Evolutionary conservation across 2,113 vertebrate species (phyloP), one percentile per base, ranked within the genome.

Genomic region (Ammodramus savannarum): DNA sequence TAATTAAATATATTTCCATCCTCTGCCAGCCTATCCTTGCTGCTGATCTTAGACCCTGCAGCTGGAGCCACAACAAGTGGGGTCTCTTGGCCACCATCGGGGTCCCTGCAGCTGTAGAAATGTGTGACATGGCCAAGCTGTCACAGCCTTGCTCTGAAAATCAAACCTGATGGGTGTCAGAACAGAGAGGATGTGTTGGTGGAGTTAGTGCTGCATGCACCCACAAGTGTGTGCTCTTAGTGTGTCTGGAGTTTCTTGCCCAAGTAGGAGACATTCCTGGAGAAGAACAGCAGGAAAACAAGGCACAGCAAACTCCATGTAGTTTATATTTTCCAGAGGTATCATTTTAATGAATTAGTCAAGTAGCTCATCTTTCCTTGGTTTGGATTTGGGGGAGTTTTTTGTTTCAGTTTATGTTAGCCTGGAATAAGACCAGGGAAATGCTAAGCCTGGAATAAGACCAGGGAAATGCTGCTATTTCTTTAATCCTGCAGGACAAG

Each of bases 51-150:
- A 51, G 25, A 78, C 13, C 15, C 39, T 74, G 46, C 51, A 84
- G 48, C 43, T 78, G 57, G 52, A 89, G 73, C 16, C 27, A 41
- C n/a, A 38, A 44, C 19, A 57, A 71, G n/a, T 6, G 4, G 16
- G 15, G 10, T 34, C 9, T 68, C n/a, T 44, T 22, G 39, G 36
- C 27, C 19, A 31, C 6, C 0, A 16, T 1, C 0, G 0, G 20
- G 21, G 9, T 25, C 81, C 12, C 36, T 43, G 29, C 31, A 59
- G 32, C 36, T 71, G 20, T 1, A 18, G 55, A 73, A 84, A 52
- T 2, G 5, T 59, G 38, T 8, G 9, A 41, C 8, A 20, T 34
- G 49, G 31, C 39, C 57, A 65, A 65, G 25, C 6, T 46, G 43
- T 15, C 69, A 19, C 48, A 78, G 69, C 11, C 31, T 90, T 46